Base-by-base conservation (phyloP, 2,113 vertebrate genomes). In the Artemisiospiza belli region DNA sequence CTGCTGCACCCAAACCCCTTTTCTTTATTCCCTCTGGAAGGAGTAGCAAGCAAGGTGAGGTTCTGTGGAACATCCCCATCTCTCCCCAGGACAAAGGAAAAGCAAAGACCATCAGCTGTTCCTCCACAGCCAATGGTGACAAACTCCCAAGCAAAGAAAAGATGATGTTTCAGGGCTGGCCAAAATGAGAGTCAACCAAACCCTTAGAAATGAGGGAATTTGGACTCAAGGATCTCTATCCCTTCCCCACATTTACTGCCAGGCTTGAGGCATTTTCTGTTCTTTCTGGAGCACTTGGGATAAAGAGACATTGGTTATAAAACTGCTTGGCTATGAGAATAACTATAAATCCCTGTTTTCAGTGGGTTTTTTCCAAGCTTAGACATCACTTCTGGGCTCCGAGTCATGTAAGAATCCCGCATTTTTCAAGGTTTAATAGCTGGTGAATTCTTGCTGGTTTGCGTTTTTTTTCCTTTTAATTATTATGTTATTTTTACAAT, bases 191-290 rank as follows among this genome's bases (percentile, higher is more conserved):
- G 31, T 37, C n/a, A 91, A 82, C 12, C 11, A 85, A 85, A 57
- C 39, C 59, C 25, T 59, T 44, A 44, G 10, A 74, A 63, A 79
- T 13, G 33, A 67, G 27, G 41, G 24, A 43, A 55, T 51, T 54
- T 39, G 47, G 77, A 30, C 25, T 61, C 49, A 8, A 83, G 47
- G 30, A 69, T 77, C 85, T 20, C 2, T 14, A 55, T 76, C 43
- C 46, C 30, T 63, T 85, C 51, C 15, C 27, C 0, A 0, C 69
- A 28, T 55, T 67, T 59, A 33, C 70, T 73, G 67, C 87, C 62
- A 80, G 67, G 67, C 55, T 79, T 35, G 79, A 92, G 92, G 91
- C 62, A 51, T 69, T 83, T 93, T 94, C 55, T 88, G 59, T 67
- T 86, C 75, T 90, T 74, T 30, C 59, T 91, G 62, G 37, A 85